phyloP scores from a whole-genome alignment of 1,140 invertebrate species.

The Diabrotica virgifera region DNA sequence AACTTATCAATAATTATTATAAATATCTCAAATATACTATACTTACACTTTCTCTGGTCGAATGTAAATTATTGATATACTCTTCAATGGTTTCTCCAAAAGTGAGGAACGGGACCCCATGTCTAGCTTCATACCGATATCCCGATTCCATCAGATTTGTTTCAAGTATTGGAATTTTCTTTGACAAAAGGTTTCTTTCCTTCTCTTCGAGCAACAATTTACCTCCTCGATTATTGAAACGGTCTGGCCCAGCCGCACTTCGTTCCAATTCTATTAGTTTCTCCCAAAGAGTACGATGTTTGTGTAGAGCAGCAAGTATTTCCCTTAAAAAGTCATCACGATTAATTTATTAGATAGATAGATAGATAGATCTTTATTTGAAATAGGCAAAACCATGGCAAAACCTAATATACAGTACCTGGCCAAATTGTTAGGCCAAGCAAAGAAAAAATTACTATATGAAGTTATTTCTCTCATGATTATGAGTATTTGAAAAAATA shows the following conservation, averaged over 20 bases:
- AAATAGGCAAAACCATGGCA: too few species aligned
- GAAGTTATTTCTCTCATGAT: too few species aligned
- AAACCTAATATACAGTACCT: too few species aligned
- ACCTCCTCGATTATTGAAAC: slow-evolving; percentile 82
- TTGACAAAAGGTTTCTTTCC: slow-evolving; percentile 67
- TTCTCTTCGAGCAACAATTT: slow-evolving; percentile 80
- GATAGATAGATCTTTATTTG: too few species aligned
- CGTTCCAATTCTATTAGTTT: slow-evolving; percentile 56
- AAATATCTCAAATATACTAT: slow-evolving; percentile 5
- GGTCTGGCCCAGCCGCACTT: slow-evolving; percentile 69
- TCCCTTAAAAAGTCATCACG: slow-evolving; percentile 41
- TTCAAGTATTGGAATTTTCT: slow-evolving; percentile 57
- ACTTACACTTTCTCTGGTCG: slow-evolving; percentile 33
- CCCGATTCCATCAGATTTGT: slow-evolving; percentile 56
- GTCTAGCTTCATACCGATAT: slow-evolving; percentile 53
- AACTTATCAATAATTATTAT: slow-evolving; percentile 4
- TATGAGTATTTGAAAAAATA: too few species aligned
- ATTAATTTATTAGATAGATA: neutral
- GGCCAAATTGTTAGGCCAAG: too few species aligned
- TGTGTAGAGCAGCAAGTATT: slow-evolving; percentile 63
- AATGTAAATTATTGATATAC: slow-evolving; percentile 27
- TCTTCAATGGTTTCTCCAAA: slow-evolving; percentile 51
- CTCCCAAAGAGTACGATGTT: slow-evolving; percentile 27
- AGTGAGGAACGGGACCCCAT: slow-evolving; percentile 55
- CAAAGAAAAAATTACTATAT: too few species aligned